Conservation (phyloP, 2,888 invertebrate species). For the Nomada fabriciana region DNA sequence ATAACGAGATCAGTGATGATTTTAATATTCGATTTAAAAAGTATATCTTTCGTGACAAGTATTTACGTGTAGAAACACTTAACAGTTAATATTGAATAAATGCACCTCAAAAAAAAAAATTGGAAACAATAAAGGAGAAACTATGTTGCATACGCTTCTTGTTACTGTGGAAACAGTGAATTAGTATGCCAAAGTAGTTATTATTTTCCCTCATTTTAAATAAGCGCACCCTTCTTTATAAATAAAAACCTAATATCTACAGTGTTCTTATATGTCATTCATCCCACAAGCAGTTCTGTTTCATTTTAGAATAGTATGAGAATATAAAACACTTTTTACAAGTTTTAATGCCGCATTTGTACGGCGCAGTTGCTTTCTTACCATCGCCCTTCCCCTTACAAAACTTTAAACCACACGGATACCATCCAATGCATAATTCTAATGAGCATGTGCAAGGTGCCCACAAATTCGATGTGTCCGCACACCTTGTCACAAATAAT, state of each 20-base stretch:
- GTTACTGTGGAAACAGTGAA: not conserved
- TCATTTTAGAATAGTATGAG: conserved; percentile 93
- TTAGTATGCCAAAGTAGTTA: conserved; percentile 3
- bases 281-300: conserved; percentile 93
- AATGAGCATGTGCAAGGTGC: conserved; percentile 93
- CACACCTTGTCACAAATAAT: conserved; percentile 85
- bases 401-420: conserved; percentile 97
- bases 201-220: not conserved
- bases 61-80: conserved; percentile 10
- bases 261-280: conserved; percentile 86
- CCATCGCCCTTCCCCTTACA: conserved; percentile 93
- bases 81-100: not conserved
- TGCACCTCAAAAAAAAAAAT: conserved; percentile 4
- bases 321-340: conserved; percentile 96
- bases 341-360: conserved; percentile 98
- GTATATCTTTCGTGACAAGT: conserved; percentile 1
- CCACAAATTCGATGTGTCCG: conserved; percentile 88
- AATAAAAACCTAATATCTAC: conserved; percentile 56
- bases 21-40: conserved; percentile 1
- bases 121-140: not conserved
- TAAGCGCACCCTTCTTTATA: conserved; percentile 6
- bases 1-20: conserved; percentile 21
- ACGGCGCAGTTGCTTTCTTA: conserved; percentile 88
- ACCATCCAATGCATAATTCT: conserved; percentile 97
- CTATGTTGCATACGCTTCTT: conserved; percentile 1